Base-by-base conservation (phyloP, 2,113 vertebrate species). In the Oryzias javanicus region DNA sequence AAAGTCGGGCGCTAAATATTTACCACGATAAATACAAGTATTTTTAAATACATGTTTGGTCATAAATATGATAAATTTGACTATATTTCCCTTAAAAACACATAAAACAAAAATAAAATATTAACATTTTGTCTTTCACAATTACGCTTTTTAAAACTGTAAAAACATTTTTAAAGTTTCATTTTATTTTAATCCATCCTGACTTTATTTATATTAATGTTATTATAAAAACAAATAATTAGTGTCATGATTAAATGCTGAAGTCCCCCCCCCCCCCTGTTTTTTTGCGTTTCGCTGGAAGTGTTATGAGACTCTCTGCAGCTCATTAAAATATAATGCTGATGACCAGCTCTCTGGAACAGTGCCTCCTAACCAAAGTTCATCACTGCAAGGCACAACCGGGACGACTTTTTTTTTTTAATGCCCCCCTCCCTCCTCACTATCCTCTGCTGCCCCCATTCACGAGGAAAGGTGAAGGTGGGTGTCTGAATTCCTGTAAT, bases 311-410 rank as follows among this genome's bases (percentile, higher is more conserved):
- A 81, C 90, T 93, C 90, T 89, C 85, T 89, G 88, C 87, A 92
- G 86, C 91, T 92, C 92, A 93, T 93, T 93, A 92, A 93, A 93
- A 89, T 88, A 89, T 92, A 91, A 91, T 91, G 91, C 89, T 83
- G 88, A 88, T 89, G 90, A 84, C 82, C 88, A 90, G 81, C 89
- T 91, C 88, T 90, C 90, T 90, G 90, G 90, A 91, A 92, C 92
- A 90, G 83, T 92, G 93, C 91, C 90, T 93, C 87, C 92, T 93
- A 88, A 92, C 88, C 88, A 92, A 93, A 93, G 93, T 93, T 94
- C 89, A 93, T 86, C 87, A 89, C 90, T 90, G 72, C 72, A 81
- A 80, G 71, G 47, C 74, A 72, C 83, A 79, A 55, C 75, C 73
- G 78, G 79, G 65, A 69, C 82, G 83, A 86, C 73, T 44, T 22